Conservation (phyloP, 2,113 vertebrate species). For the Crotalus helleri region DNA sequence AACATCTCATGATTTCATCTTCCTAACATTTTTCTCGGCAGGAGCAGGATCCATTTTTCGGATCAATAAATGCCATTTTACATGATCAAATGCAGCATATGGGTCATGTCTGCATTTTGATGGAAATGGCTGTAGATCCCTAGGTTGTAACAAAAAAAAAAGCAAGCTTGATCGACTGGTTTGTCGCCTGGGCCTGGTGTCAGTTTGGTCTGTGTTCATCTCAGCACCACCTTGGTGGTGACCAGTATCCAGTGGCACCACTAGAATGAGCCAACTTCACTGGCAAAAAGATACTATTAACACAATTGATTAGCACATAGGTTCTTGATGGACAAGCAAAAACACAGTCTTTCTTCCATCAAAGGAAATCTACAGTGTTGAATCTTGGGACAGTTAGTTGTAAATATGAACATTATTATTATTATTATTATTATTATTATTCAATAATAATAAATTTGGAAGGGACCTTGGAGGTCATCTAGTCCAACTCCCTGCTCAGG, state of each 20-base stretch:
- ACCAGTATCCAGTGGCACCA: not conserved
- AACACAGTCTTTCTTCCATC: conserved; percentile 19
- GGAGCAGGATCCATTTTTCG: not conserved
- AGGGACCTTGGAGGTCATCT: too few species aligned
- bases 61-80: not conserved
- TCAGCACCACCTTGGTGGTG: not conserved
- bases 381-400: conserved; percentile 37
- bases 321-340: not conserved
- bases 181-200: not conserved
- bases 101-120: not conserved
- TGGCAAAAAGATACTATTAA: not conserved
- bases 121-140: not conserved
- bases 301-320: not conserved
- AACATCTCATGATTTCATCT: not conserved
- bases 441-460: too few species aligned
- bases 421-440: not conserved
- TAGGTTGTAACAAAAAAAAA: not conserved
- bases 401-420: conserved; percentile 56
- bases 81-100: not conserved
- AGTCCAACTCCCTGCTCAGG: too few species aligned
- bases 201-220: not conserved
- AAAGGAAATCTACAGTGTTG: conserved; percentile 30
- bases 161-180: not conserved
- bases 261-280: not conserved
- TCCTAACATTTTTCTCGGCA: not conserved